Conservation (phyloP, 2,888 invertebrate species). For the Ectemnius continuus region DNA sequence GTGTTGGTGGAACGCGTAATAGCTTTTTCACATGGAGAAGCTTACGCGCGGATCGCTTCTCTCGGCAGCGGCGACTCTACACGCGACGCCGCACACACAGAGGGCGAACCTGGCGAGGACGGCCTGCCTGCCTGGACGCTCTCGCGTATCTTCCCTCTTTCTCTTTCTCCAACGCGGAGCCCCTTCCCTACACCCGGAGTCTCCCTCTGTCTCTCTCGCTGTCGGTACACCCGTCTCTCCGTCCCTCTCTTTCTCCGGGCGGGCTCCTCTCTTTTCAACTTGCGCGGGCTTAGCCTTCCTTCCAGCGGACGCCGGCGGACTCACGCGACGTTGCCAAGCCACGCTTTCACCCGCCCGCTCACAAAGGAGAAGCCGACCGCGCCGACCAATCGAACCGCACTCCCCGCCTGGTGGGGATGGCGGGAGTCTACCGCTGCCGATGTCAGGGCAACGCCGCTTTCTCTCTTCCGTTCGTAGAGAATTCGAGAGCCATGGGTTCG, state of each 20-base stretch:
- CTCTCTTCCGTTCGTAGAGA: conserved; percentile 65
- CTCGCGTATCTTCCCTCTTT: conserved; percentile 54
- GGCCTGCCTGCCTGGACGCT: conserved; percentile 59
- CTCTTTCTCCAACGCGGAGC: conserved; percentile 46
- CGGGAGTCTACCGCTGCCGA: conserved; percentile 69
- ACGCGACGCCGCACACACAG: conserved; percentile 60
- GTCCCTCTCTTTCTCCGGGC: conserved; percentile 45
- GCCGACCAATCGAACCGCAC: conserved; percentile 68
- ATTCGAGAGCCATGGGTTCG: conserved; percentile 59
- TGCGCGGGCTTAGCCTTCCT: conserved; percentile 61
- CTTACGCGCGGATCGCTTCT: conserved; percentile 61
- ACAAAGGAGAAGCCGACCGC: conserved; percentile 76
- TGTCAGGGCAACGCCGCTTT: conserved; percentile 71
- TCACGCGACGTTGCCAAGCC: conserved; percentile 75
- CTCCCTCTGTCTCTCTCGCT: conserved; percentile 31
- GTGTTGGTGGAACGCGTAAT: conserved; percentile 56
- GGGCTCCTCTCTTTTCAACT: conserved; percentile 40
- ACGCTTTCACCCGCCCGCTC: conserved; percentile 75
- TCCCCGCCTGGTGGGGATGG: conserved; percentile 67
- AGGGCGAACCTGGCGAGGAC: conserved; percentile 63
- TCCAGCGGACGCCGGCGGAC: conserved; percentile 68
- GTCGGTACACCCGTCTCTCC: conserved; percentile 24
- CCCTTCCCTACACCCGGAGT: conserved; percentile 46
- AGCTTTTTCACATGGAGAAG: conserved; percentile 64
- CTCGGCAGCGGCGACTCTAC: conserved; percentile 56